Evolutionary conservation across 2,888 invertebrate genomes (phyloP), one percentile per base, ranked within the genome.

Genomic region (Cyaniris semiargus): DNA sequence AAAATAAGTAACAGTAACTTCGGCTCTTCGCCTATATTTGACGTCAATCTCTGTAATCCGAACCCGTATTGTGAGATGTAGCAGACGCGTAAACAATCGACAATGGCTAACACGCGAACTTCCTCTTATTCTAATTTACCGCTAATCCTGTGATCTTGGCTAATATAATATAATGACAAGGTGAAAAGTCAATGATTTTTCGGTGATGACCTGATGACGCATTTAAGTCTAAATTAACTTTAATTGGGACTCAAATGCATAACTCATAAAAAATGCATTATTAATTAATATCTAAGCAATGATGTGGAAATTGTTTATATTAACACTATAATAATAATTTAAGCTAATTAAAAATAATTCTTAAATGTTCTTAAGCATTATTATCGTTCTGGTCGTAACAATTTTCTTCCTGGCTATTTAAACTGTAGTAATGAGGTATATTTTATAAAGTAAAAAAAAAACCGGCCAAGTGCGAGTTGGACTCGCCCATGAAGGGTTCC

Each of bases 121-220:
- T 77, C 77, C 77, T 77, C 77, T 74, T 44, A 77, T 44, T 74
- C 4, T 44, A 44, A 44, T 44, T 13, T 38, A 44, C 71, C 71
- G 71, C 34, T 38, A 38, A 66, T 66, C 4, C 58, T 58, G 21
- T 66, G 23, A 58, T 56, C 10, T 58, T 21, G 58, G 58, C 58
- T 53, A 18, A n/a, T n/a, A n/a, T n/a, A n/a, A n/a, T n/a, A n/a
- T 53, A 38, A 38, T 38, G 8, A 38, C 38, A 38, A 8, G 38
- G 38, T 10, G 38, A 38, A 34, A 34, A 18, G 53, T 18, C 53
- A 53, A 18, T 53, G 53, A 18, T 53, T 53, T 53, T 18, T n/a
- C 53, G 4, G 53, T 53, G 8, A 38, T 38, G 38, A 38, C 38
- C 44, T 44, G 10, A 44, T 10, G 44, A 44, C 13, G 44, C 44